A percentile compares a stretch with the other conserved stretches of the same genome.
phyloP scores from a whole-genome alignment of 2,113 vertebrate species.

The Entosphenus tridentatus region DNA sequence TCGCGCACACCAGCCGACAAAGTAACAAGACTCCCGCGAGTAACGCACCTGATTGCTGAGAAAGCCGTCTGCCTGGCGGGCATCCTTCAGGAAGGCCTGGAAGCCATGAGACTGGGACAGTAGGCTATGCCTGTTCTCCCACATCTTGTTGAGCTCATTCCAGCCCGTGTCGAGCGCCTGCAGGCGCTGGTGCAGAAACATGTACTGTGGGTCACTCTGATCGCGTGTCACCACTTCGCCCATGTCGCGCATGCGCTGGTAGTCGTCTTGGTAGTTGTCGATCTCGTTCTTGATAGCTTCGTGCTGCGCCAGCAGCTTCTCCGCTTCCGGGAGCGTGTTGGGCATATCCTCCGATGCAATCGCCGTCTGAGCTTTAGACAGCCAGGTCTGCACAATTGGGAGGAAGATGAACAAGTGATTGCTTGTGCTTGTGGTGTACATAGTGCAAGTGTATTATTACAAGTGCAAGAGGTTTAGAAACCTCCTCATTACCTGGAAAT shows the following conservation, averaged over 20 bases:
- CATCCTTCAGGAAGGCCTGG: conserved; percentile 86
- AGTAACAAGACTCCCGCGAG: neutral
- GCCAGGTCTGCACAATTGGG: conserved; percentile 41
- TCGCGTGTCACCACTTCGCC: conserved; percentile 95
- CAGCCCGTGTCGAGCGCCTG: conserved; percentile 91
- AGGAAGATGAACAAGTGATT: no score
- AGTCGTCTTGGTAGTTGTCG: conserved; percentile 89
- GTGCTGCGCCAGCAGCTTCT: conserved; percentile 87
- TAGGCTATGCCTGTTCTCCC: conserved; percentile 95
- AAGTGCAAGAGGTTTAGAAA: no score
- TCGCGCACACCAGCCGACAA: no score
- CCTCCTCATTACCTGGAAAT: conserved; percentile 33
- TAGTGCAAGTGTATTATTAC: no score
- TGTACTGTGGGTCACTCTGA: conserved; percentile 87
- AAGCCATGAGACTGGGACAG: conserved; percentile 86
- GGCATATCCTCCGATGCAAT: conserved; percentile 96
- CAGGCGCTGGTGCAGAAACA: conserved; percentile 87
- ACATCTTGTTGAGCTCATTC: conserved; percentile 98
- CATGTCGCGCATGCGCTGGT: conserved; percentile 98
- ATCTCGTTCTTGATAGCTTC: conserved; percentile 93
- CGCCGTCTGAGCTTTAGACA: conserved; percentile 78
- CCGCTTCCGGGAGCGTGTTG: conserved; percentile 67
- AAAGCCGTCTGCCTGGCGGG: conserved; percentile 91
- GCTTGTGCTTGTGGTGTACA: no score
- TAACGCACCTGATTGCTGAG: conserved; percentile 89